Percentiles rank a stretch among this genome's conserved stretches.
Evolutionary conservation across 2,888 invertebrate genomes (phyloP).

Genomic region (Chirona hameri): DNA sequence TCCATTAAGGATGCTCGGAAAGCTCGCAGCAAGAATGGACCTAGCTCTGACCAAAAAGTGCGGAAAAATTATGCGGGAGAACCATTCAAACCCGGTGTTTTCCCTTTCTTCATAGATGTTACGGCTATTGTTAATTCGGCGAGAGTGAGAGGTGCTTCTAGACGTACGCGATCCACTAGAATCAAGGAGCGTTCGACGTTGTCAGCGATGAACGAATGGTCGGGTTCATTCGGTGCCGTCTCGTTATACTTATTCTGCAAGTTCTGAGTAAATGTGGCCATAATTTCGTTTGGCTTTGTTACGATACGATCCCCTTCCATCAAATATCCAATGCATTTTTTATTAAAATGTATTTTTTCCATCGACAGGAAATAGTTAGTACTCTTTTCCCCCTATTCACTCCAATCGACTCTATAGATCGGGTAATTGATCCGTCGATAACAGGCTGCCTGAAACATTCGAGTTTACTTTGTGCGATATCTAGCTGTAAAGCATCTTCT

Average conservation of each 20-base stretch:
- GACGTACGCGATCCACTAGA: no score
- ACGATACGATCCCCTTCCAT: no score
- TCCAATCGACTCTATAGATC: neutral
- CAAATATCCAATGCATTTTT: neutral
- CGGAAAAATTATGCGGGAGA: neutral
- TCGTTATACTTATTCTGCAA: neutral
- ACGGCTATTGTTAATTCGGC: neutral
- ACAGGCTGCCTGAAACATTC: neutral
- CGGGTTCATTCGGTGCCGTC: neutral
- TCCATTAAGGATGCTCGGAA: neutral
- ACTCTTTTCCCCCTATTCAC: neutral
- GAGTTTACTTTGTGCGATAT: neutral
- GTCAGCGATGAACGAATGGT: no score
- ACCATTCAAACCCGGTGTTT: neutral
- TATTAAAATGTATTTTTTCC: neutral
- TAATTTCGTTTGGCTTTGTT: no score
- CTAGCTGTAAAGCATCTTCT: neutral
- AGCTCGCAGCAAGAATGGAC: neutral
- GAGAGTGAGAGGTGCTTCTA: neutral
- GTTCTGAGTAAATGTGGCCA: neutral
- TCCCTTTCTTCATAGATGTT: neutral
- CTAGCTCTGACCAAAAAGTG: neutral
- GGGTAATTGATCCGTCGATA: neutral
- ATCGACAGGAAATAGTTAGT: neutral
- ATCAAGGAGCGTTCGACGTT: no score